Evolutionary conservation across 2,797 vertebrate species (phyloP), one percentile per base, ranked within the genome.

Genomic region (Buphagus erythrorhynchus): DNA sequence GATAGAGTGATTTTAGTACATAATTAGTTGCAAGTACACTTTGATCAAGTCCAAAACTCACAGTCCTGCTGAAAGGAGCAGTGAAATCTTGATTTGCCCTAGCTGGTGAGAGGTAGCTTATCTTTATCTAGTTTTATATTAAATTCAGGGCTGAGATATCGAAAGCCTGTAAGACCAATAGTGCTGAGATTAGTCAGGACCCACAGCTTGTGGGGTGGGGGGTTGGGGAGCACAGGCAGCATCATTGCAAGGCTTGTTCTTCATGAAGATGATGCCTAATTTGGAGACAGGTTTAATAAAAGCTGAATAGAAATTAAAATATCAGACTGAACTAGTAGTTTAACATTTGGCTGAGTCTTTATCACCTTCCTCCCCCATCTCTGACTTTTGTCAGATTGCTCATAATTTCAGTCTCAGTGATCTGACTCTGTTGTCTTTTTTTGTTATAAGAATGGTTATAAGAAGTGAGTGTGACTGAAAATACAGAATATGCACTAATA

Each of bases 401-500:
- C 96, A 97, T 96, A 92, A 96, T 89, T 82, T 96, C 93, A 82
- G 86, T 95, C 91, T 94, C 91, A 11, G 82, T 92, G 96, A 91
- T 96, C 83, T 54, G 78, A 80, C 87, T 90, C 46, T 95, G 84
- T 96, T 95, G 90, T 95, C 93, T 92, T 91, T 87, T 93, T 80
- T 80, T 48, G 59, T 92, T 91, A 46, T 91, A 95, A 96, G 96
- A 95, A 94, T 94, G 89, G 86, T 59, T n/a, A n/a, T n/a, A n/a
- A n/a, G 76, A 92, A 85, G 88, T 91, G 82, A 96, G 86, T 94
- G 95, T 93, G 96, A 95, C 96, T 97, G 96, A 96, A 98, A 96
- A 96, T 75, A 95, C 91, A 74, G 78, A 93, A 93, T 96, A 17
- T 95, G 96, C 97, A 97, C 90, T 96, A 93, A 88, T 94, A 93